Conservation (phyloP, 2,113 vertebrate genomes). For the Gadus chalcogrammus region DNA sequence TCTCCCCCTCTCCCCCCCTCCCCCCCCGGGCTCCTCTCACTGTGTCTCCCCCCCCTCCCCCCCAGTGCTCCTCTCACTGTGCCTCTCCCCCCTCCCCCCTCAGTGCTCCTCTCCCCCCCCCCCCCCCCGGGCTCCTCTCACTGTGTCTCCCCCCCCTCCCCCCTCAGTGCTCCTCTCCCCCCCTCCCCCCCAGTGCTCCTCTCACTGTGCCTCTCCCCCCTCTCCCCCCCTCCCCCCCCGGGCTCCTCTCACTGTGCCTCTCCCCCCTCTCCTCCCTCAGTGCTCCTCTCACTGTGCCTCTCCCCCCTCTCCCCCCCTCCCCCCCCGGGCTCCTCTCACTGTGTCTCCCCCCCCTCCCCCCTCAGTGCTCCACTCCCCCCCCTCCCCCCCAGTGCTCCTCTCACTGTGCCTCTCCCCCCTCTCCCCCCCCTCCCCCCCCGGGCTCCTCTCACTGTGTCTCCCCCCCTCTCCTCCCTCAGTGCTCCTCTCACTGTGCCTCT, state of each 20-base stretch:
- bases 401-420: conserved; percentile 25
- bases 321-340: neutral
- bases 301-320: no score
- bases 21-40: no score
- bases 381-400: conserved; percentile 23
- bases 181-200: neutral
- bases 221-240: conserved; percentile 66
- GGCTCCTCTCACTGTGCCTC: conserved; percentile 49
- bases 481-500: no score
- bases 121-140: no score
- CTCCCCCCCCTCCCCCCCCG: neutral
- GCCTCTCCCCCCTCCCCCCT: no score
- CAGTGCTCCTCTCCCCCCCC: no score
- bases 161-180: neutral
- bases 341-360: neutral
- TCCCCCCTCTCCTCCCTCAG: neutral
- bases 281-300: no score
- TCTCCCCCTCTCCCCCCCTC: conserved; percentile 11
- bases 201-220: conserved; percentile 5
- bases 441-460: conserved; percentile 9
- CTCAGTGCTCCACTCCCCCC: conserved; percentile 10
- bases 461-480: no score
- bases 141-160: no score
- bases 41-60: no score
- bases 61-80: no score